Evolutionary conservation across 1,140 invertebrate genomes (phyloP).

Genomic region (Phocides pigmalion): DNA sequence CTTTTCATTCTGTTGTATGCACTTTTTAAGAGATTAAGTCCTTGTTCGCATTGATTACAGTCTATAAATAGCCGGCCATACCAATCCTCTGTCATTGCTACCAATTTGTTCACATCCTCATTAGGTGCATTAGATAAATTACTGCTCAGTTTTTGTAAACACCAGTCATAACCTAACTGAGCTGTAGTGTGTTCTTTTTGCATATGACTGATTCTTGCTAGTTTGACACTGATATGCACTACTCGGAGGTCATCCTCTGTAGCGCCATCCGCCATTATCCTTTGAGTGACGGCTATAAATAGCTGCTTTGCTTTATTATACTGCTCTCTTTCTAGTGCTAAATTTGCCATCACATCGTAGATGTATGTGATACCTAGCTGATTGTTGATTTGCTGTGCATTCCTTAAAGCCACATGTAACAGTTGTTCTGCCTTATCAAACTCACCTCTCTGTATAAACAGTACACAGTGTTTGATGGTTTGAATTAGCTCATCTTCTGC

Average conservation of each 20-base stretch:
- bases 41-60: slow-evolving; percentile 86
- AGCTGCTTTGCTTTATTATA: slow-evolving; percentile 93
- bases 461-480: slow-evolving; percentile 89
- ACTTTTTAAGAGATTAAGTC: slow-evolving; percentile 87
- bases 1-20: slow-evolving; percentile 88
- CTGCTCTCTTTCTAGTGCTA: slow-evolving; percentile 91
- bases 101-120: slow-evolving; percentile 85
- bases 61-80: slow-evolving; percentile 91
- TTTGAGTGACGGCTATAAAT: slow-evolving; percentile 92
- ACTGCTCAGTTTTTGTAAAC: slow-evolving; percentile 87
- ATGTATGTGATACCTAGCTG: slow-evolving; percentile 92
- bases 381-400: slow-evolving; percentile 92
- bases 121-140: slow-evolving; percentile 78
- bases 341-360: slow-evolving; percentile 95
- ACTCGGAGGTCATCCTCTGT: slow-evolving; percentile 90
- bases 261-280: slow-evolving; percentile 88
- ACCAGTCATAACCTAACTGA: slow-evolving; percentile 90
- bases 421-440: slow-evolving; percentile 93
- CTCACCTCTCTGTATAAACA: slow-evolving; percentile 89
- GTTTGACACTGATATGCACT: slow-evolving; percentile 87
- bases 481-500: slow-evolving; percentile 88
- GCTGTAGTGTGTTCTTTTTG: slow-evolving; percentile 87
- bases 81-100: slow-evolving; percentile 91
- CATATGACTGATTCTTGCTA: slow-evolving; percentile 89
- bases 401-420: slow-evolving; percentile 91